Evolutionary conservation across 2,113 vertebrate species (phyloP), one percentile per base, ranked within the genome.

Genomic region (Brevimyrus niger): DNA sequence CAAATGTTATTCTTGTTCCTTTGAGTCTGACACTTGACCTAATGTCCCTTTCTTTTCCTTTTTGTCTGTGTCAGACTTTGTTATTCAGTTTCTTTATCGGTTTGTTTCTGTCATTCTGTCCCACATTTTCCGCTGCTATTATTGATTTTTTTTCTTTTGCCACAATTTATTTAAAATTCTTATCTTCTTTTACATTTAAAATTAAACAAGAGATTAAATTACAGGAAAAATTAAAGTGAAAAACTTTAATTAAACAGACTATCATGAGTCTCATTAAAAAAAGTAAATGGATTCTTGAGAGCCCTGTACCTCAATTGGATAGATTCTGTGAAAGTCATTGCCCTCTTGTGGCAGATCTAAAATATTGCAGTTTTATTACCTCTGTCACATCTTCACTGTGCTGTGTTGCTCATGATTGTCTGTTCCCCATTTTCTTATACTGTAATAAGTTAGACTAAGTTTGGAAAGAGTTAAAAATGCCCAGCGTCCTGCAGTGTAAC

Each of bases 231-330:
- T 44, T 23, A 94, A 93, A 93, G 94, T 92, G 89, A 94, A 93
- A 94, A 90, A 90, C 93, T 95, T 95, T 95, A 95, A 95, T 95
- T 95, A 95, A 95, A 94, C 92, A 4, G 89, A 89, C 93, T 94
- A 92, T 87, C 90, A 92, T 90, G 92, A 80, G 90, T 93, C 92
- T 90, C 93, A 91, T 92, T 93, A 91, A 91, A 91, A 91, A 87
- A 90, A 92, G 46, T 86, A 91, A 90, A 87, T 92, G 90, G 92
- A 92, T 89, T 91, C 87, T 89, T 89, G 90, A 53, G 47, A 65
- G 88, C 90, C 87, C 84, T 91, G 87, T 91, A 51, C 88, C 50
- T 31, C 42, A 31, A 19, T 27, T 2, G 0, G 6, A 46, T 7
- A 11, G 53, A 19, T 89, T 90, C 76, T 4, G 42, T 92, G 91